Evolutionary conservation across 2,113 vertebrate genomes (phyloP).

Genomic region (Stegostoma tigrinum): DNA sequence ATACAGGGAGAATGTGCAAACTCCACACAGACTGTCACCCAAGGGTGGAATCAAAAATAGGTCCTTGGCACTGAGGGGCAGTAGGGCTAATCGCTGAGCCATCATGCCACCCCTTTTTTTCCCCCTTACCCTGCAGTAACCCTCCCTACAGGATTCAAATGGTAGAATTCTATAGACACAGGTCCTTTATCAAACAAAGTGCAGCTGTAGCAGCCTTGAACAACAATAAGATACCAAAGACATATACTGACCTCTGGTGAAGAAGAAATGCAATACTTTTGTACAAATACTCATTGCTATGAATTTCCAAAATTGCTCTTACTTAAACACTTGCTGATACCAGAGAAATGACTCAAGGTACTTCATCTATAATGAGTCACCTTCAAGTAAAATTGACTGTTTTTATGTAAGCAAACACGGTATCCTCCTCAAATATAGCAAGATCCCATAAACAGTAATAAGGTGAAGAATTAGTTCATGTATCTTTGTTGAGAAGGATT

Average conservation of each 20-base stretch:
- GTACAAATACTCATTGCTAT: background rate
- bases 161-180: background rate
- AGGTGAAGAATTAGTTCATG: background rate
- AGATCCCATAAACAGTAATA: background rate
- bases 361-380: background rate
- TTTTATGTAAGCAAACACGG: background rate
- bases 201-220: background rate
- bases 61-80: too few relatives aligned
- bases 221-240: background rate
- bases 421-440: background rate
- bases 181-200: background rate
- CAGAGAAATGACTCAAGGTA: background rate
- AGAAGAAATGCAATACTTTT: background rate
- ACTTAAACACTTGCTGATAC: background rate
- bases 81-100: too few relatives aligned
- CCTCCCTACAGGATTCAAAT: background rate
- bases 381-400: background rate
- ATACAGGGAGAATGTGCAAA: too few relatives aligned
- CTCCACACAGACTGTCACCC: too few relatives aligned
- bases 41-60: too few relatives aligned
- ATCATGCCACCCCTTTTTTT: too few relatives aligned
- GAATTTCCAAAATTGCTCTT: background rate
- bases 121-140: background rate
- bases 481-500: background rate
- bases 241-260: background rate